Evolutionary conservation across 2,113 vertebrate species (phyloP).

Genomic region (Atherinomorus stipes): DNA sequence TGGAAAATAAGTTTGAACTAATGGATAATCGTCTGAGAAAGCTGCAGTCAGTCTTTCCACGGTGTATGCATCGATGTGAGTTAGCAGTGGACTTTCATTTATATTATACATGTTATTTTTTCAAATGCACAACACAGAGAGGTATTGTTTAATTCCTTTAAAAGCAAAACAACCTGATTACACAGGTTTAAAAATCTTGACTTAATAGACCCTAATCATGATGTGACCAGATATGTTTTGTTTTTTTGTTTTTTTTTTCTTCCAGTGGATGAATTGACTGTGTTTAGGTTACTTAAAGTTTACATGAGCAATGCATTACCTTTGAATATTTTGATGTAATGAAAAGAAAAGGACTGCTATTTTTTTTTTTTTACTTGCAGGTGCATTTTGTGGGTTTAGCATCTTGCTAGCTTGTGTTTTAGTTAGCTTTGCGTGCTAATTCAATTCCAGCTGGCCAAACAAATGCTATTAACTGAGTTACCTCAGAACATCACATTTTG

Average conservation of each 20-base stretch:
- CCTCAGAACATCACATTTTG: not conserved
- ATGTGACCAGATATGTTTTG: not conserved
- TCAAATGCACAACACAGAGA: not conserved
- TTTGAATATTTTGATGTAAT: not conserved
- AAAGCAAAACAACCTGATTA: too few species aligned
- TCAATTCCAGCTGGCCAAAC: not conserved
- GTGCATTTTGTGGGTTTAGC: too few species aligned
- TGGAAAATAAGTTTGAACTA: slow-evolving; percentile 50
- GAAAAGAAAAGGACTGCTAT: not conserved
- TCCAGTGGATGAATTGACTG: not conserved
- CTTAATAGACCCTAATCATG: too few species aligned
- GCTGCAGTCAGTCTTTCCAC: slow-evolving; percentile 64
- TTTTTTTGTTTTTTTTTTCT: too few species aligned
- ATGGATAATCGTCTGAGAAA: slow-evolving; percentile 65
- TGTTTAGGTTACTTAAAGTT: not conserved
- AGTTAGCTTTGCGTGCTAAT: not conserved
- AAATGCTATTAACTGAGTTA: not conserved
- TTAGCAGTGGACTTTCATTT: slow-evolving; percentile 35
- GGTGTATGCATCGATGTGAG: slow-evolving; percentile 61
- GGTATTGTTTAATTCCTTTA: not conserved
- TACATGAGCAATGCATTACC: not conserved
- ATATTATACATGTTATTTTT: slow-evolving; percentile 22
- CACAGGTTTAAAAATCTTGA: too few species aligned
- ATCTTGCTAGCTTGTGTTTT: too few species aligned
- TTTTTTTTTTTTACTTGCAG: too few species aligned